Percentiles rank a stretch among this genome's conserved stretches.
Conservation (phyloP, 1,140 invertebrate species). For the Psix sp. region DNA sequence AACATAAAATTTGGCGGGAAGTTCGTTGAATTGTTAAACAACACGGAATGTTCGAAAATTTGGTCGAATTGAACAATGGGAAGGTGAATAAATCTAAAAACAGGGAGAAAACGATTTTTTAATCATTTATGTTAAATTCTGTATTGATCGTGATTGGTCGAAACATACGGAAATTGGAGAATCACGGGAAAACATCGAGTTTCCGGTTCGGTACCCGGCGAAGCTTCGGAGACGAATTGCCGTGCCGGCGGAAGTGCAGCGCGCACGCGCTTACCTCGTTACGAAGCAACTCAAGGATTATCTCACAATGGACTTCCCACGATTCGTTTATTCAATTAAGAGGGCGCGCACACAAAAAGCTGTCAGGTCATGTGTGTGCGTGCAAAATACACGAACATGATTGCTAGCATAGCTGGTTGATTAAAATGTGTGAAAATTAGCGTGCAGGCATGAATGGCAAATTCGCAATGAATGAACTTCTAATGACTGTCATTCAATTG, state of each 20-base stretch:
- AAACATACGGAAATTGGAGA: conserved; percentile 47
- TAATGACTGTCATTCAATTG: conserved; percentile 21
- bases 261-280: conserved; percentile 67
- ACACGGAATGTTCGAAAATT: too few relatives aligned
- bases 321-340: conserved; percentile 65
- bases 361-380: conserved; percentile 12
- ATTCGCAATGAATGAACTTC: conserved; percentile 40
- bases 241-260: conserved; percentile 65
- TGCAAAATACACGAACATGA: conserved; percentile 5
- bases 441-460: conserved; percentile 36
- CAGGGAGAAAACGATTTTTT: too few relatives aligned
- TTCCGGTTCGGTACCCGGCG: conserved; percentile 47
- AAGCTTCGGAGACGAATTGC: conserved; percentile 53
- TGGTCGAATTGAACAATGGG: too few relatives aligned
- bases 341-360: conserved; percentile 34
- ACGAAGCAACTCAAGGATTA: conserved; percentile 66
- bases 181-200: conserved; percentile 33
- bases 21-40: too few relatives aligned
- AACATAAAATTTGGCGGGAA: too few relatives aligned
- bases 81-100: too few relatives aligned
- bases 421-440: conserved; percentile 53
- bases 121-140: not conserved
- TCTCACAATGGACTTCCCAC: conserved; percentile 71
- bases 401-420: conserved; percentile 9
- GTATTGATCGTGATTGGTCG: conserved; percentile 9